Evolutionary conservation across 2,113 vertebrate species (phyloP), one percentile per base, ranked within the genome.

Genomic region (Myiozetetes cayanensis): DNA sequence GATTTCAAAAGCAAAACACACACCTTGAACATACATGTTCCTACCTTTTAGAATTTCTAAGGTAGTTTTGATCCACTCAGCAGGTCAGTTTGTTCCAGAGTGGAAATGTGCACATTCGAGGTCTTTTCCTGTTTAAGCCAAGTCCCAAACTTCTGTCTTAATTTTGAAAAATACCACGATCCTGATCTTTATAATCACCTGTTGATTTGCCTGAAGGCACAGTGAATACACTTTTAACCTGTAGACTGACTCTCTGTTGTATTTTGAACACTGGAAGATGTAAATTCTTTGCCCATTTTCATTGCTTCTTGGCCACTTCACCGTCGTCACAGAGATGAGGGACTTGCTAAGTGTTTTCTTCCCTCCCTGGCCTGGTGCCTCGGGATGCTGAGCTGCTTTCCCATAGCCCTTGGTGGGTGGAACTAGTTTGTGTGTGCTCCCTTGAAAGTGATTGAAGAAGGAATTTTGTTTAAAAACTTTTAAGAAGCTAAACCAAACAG

Each of bases 391-490:
- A n/a, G 22, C n/a, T 87, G 52, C 73, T 87, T 93, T 91, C 85
- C 90, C 56, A 55, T 52, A 68, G 76, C 68, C 44, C 41, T 59
- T 56, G 33, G 55, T 88, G 95, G 73, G 68, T 86, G 68, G 83
- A 74, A 9, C 52, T 78, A 28, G 55, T 65, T 92, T 87, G 61
- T 85, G 23, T 89, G 39, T 0, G 1, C 58, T 92, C 59, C 53
- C 83, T 89, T 75, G 52, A 18, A 89, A 85, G 50, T 74, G 73
- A 58, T 8, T 67, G 76, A 72, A 44, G 80, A 78, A 82, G 27
- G 68, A 89, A 78, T 87, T 94, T 61, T 93, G 49, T 56, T 90
- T 81, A 84, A 65, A 92, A 93, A 91, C 72, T 84, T 93, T 52
- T 21, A 93, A 70, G 65, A 93, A 84, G 70, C 76, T 89, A 62